Base-by-base conservation (phyloP, 2,797 vertebrate genomes). In the Delichon dasypus region DNA sequence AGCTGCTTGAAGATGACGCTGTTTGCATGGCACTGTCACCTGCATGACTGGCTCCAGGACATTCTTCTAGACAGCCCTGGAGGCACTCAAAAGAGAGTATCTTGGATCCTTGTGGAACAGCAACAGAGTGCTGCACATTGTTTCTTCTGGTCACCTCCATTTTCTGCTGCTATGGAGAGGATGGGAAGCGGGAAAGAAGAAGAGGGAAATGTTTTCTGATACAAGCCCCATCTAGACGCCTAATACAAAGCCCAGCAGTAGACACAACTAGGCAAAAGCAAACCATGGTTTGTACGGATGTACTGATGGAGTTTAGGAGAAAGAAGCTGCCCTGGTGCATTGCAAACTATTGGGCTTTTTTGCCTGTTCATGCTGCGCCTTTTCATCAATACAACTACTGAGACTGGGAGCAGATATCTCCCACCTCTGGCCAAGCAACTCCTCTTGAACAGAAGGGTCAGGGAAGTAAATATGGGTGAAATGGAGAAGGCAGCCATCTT, bases 331-430 rank as follows among this genome's bases (percentile, higher is more conserved):
- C 74, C 6, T 23, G 34, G 3, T 68, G 25, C 16, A 19, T 77
- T 68, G 16, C 20, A 76, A 76, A 36, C 7, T 34, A 1, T 10
- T 61, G 29, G 13, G 7, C 12, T 65, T 87, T 87, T 86, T 87
- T 58, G 11, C 32, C 20, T 54, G 11, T 21, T 4, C 0, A 2
- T 2, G 2, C 29, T 34, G 13, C 2, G 8, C 1, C 0, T 36
- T 48, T 64, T 48, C 48, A 58, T 47, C 1, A 3, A 15, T 27
- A 38, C 10, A 62, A 21, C 9, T 54, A 21, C 48, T 13, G 75
- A 77, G 44, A 50, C 34, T 8, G 16, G 42, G 27, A 22, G 32
- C 12, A 51, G 54, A 68, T 1, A 23, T 34, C 26, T 84, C 2
- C 13, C 36, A 2, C 10, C 29, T 60, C 40, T 34, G 34, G 16